phyloP scores from a whole-genome alignment of 1,140 invertebrate species.

The Plutomurus gul region DNA sequence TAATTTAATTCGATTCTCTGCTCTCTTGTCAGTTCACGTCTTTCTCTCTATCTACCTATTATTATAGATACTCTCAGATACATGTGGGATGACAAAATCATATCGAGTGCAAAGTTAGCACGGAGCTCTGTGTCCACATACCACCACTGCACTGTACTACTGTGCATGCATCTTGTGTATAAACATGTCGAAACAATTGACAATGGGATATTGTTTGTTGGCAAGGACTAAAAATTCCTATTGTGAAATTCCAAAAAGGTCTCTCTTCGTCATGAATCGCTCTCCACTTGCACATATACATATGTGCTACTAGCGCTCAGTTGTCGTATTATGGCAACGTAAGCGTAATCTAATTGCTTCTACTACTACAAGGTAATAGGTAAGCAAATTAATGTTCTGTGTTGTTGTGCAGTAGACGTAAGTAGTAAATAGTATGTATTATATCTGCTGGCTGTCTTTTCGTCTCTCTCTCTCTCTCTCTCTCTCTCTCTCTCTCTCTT shows the following conservation, averaged over 20 bases:
- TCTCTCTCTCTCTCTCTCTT: too few relatives aligned
- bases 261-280: not conserved
- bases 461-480: too few relatives aligned
- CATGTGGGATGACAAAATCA: too few relatives aligned
- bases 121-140: too few relatives aligned
- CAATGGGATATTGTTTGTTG: slow-evolving; percentile 1
- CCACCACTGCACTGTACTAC: too few relatives aligned
- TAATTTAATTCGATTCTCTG: not conserved
- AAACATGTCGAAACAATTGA: slow-evolving; percentile 11
- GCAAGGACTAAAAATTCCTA: not conserved
- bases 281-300: not conserved
- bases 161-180: too few relatives aligned
- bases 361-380: not conserved
- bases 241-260: not conserved
- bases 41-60: not conserved
- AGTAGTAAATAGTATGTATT: too few relatives aligned
- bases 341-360: not conserved
- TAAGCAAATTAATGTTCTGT: not conserved
- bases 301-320: not conserved
- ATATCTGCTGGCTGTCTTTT: too few relatives aligned
- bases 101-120: too few relatives aligned
- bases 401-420: too few relatives aligned
- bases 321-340: not conserved
- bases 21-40: not conserved
- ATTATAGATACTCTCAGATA: too few relatives aligned